Evolutionary conservation across 1,140 invertebrate species (phyloP).

Genomic region (Drosophila biarmipes): DNA sequence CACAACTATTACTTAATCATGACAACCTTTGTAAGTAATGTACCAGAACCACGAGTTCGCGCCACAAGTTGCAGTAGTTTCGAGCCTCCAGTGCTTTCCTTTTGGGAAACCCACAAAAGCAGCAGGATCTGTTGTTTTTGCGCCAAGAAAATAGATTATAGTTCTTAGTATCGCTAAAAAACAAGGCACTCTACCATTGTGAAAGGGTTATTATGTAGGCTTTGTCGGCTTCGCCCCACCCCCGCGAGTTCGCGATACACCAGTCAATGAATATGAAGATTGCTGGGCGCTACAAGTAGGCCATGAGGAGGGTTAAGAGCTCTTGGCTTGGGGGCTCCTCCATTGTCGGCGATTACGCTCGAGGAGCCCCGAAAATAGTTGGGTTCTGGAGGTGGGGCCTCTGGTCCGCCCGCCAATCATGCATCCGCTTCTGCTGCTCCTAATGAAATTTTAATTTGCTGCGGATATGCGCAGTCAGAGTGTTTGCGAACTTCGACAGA

Average conservation of each 20-base stretch:
- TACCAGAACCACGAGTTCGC: conserved; percentile 56
- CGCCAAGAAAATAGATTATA: background rate
- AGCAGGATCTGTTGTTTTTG: background rate
- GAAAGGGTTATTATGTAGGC: no score
- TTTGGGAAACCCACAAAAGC: background rate
- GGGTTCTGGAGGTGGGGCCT: background rate
- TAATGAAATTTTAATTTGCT: conserved; percentile 83
- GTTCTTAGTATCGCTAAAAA: background rate
- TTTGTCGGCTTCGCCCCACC: no score
- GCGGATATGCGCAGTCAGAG: conserved; percentile 80
- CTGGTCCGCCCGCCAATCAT: conserved; percentile 22
- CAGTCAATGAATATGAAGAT: background rate
- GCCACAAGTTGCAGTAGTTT: conserved; percentile 17
- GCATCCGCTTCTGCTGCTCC: conserved; percentile 68
- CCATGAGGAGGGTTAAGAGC: background rate
- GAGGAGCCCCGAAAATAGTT: conserved; percentile 2
- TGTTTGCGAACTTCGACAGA: conserved; percentile 64
- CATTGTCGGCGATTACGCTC: conserved; percentile 1
- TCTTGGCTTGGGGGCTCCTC: background rate
- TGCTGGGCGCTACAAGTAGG: background rate
- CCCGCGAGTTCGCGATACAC: no score
- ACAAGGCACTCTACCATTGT: no score
- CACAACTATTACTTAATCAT: conserved; percentile 80
- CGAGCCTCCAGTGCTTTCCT: background rate
- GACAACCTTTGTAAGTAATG: conserved; percentile 79